phyloP scores from a whole-genome alignment of 2,113 vertebrate genomes.

The Python bivittatus region DNA sequence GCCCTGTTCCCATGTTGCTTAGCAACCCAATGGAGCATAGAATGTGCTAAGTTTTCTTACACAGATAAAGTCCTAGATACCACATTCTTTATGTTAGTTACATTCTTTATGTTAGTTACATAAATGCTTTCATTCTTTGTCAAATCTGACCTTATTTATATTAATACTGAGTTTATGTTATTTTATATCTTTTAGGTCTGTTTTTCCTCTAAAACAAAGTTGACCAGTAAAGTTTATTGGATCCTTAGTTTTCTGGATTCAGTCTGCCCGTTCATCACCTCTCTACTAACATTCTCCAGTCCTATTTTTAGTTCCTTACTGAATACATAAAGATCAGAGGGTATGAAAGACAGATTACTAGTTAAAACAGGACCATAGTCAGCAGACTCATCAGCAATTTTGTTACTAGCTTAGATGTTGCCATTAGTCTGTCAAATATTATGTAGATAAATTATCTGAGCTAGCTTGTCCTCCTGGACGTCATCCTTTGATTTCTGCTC shows the following conservation, averaged over 20 bases:
- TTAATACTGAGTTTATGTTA: not conserved
- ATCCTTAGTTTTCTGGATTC: not conserved
- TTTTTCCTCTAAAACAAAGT: not conserved
- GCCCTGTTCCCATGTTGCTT: not conserved
- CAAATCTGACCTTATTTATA: not conserved
- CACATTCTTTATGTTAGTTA: not conserved
- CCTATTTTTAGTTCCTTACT: not conserved
- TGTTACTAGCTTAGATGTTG: slow-evolving; percentile 35
- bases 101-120: not conserved
- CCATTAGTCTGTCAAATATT: slow-evolving; percentile 37
- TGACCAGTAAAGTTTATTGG: not conserved
- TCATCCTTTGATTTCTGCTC: slow-evolving; percentile 54
- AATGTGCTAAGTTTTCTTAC: not conserved
- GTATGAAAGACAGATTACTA: not conserved
- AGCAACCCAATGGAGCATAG: not conserved
- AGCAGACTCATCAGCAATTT: slow-evolving; percentile 13
- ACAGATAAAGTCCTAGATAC: not conserved
- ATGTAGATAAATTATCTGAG: slow-evolving; percentile 43
- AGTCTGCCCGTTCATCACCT: not conserved
- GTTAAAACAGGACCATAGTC: slow-evolving; percentile 26
- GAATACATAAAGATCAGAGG: not conserved
- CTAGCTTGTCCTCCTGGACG: slow-evolving; percentile 42
- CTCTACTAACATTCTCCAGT: not conserved
- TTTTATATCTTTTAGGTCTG: not conserved
- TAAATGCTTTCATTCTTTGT: not conserved